Evolutionary conservation across 64 coral and sea anemone species (phyloP).

Genomic region (Actinia equina): DNA sequence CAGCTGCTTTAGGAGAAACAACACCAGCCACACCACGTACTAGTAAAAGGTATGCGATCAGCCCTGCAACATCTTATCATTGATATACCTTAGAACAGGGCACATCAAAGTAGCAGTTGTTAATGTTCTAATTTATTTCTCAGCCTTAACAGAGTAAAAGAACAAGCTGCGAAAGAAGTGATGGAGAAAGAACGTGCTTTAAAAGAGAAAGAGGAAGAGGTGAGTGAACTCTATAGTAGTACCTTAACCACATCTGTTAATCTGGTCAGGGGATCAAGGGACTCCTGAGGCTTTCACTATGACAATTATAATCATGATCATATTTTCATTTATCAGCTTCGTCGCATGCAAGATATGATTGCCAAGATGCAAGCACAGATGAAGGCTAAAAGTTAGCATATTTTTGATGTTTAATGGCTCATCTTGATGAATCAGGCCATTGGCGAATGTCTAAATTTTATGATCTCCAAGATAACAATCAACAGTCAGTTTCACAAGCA

Average conservation of each 20-base stretch:
- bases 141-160: slow-evolving; percentile 6
- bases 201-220: slow-evolving; percentile 88
- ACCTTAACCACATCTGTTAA: not conserved
- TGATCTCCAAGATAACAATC: no score
- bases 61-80: no score
- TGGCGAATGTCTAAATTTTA: no score
- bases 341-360: slow-evolving; percentile 97
- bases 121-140: not conserved
- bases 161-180: slow-evolving; percentile 42
- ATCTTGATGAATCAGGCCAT: not conserved
- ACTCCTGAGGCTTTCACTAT: no score
- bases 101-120: not conserved
- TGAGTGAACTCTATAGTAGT: not conserved
- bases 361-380: slow-evolving; percentile 92
- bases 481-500: no score
- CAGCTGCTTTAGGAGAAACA: slow-evolving; percentile 51
- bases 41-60: slow-evolving; percentile 21
- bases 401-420: no score
- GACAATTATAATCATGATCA: not conserved
- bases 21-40: slow-evolving; percentile 27
- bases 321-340: slow-evolving; percentile 47
- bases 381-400: slow-evolving; percentile 67
- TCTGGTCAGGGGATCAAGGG: no score
- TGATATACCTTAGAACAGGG: no score
- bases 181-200: slow-evolving; percentile 80